A percentile compares a stretch with the other conserved stretches of the same genome.
phyloP scores from a whole-genome alignment of 2,797 vertebrate species.

The Carapus acus region DNA sequence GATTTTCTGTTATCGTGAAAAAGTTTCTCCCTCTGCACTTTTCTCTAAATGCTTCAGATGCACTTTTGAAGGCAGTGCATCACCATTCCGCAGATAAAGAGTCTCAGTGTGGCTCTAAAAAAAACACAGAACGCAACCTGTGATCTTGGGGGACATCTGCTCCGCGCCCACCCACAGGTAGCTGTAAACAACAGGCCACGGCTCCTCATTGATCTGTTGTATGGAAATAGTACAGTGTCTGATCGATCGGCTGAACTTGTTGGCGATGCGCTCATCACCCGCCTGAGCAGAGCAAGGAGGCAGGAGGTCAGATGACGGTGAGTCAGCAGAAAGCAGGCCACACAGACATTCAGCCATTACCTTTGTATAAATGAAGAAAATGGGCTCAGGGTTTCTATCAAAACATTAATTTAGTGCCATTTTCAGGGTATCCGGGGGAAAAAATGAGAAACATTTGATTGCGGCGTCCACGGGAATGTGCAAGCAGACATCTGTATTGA shows the following conservation, averaged over 20 bases:
- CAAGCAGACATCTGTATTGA: conserved; percentile 56
- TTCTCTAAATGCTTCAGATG: conserved; percentile 13
- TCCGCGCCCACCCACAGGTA: conserved; percentile 11
- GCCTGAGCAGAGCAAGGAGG: conserved; percentile 27
- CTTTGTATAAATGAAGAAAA: background rate
- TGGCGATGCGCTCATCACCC: conserved; percentile 26
- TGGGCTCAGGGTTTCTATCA: conserved; percentile 4
- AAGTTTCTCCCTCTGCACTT: conserved; percentile 32
- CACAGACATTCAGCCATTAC: conserved; percentile 2
- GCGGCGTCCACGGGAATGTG: conserved; percentile 43
- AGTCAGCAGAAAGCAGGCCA: conserved; percentile 36
- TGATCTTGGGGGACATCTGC: conserved; percentile 4
- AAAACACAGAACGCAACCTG: conserved; percentile 5
- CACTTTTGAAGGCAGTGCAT: conserved; percentile 18
- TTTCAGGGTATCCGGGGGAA: conserved; percentile 18
- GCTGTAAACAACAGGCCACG: conserved; percentile 26
- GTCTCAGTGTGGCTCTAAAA: conserved; percentile 2
- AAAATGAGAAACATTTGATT: conserved; percentile 24
- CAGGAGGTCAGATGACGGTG: conserved; percentile 16
- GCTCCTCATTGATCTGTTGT: conserved; percentile 47
- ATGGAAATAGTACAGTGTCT: conserved; percentile 40
- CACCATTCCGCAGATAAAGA: conserved; percentile 11
- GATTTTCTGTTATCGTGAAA: conserved; percentile 32
- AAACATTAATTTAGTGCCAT: conserved; percentile 21
- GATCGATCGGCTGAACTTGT: conserved; percentile 54